Base-by-base conservation (phyloP, 2,888 invertebrate genomes). In the Microctonus hyperodae region DNA sequence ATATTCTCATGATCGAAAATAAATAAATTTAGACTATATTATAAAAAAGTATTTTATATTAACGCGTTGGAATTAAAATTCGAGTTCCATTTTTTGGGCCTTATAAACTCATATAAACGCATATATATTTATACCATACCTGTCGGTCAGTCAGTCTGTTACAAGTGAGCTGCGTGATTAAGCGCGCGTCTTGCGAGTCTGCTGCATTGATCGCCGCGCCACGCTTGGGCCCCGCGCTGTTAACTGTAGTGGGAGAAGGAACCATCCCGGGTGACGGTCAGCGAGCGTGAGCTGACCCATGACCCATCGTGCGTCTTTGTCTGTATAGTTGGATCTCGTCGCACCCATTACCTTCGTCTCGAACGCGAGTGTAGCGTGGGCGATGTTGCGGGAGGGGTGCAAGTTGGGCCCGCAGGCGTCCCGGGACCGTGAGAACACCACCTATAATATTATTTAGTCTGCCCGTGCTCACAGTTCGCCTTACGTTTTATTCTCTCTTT, bases 361-460 rank as follows among this genome's bases (percentile, higher is more conserved):
- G 66, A 64, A 65, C 66, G 40, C 59, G 67, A 44, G 65, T 65
- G 69, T 67, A 72, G 81, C 81, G 81, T 82, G 81, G 81, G 82
- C 81, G 82, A 81, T 76, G 75, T 75, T 72, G 70, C 75, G 70
- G 69, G 70, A 74, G 75, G 75, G 71, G 70, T 56, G 79, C 81
- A 80, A 79, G 81, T 81, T 83, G 81, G 74, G 83, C 83, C 83
- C 83, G 82, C 83, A 81, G 83, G 83, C 83, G 81, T 83, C 83
- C 80, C 75, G 82, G 75, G 83, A 83, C 83, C 83, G 83, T 83
- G 83, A 83, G 83, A 83, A 83, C 83, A 83, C 80, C 83, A 83
- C 81, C 83, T 83, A 83, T 83, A 83, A 83, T 83, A 83, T 83
- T 83, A 83, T 83, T 83, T 83, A 83, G 83, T 83, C 83, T 83